These are phyloP conservation scores for Cremastinae sp. DNA, from an alignment of 2,888 invertebrate genomes.

Conservation along the genomic window DNA sequence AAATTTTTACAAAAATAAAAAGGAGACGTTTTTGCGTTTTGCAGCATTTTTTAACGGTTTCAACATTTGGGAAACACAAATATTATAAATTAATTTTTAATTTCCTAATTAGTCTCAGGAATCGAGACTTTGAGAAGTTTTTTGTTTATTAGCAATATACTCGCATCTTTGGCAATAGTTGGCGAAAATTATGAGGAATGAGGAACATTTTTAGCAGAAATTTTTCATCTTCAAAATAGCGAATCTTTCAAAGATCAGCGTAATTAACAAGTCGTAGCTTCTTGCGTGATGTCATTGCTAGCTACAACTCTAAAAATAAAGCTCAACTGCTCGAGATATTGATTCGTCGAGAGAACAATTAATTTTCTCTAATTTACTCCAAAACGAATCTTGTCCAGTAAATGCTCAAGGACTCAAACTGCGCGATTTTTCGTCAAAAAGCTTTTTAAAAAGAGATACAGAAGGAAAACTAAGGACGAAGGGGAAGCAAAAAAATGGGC, in stretches of 20 bases:
- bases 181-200: constrained; percentile 30
- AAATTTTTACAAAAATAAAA: constrained; percentile 29
- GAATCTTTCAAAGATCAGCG: background rate
- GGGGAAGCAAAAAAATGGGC: background rate
- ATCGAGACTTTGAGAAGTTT: constrained; percentile 9
- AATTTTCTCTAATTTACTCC: too few species aligned
- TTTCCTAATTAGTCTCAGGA: constrained; percentile 13
- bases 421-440: too few species aligned
- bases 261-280: background rate
- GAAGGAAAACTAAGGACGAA: constrained; percentile 1
- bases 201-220: constrained; percentile 6
- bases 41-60: constrained; percentile 30
- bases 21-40: constrained; percentile 4
- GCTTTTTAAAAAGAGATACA: background rate
- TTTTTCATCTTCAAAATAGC: background rate
- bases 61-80: constrained; percentile 25
- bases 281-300: too few species aligned
- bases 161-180: constrained; percentile 52
- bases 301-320: too few species aligned
- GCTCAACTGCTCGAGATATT: too few species aligned
- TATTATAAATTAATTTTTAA: constrained; percentile 3
- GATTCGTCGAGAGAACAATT: too few species aligned
- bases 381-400: too few species aligned
- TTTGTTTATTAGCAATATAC: constrained; percentile 25
- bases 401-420: too few species aligned